phyloP scores from a whole-genome alignment of 2,888 invertebrate species.

The Panzeria rudis region DNA sequence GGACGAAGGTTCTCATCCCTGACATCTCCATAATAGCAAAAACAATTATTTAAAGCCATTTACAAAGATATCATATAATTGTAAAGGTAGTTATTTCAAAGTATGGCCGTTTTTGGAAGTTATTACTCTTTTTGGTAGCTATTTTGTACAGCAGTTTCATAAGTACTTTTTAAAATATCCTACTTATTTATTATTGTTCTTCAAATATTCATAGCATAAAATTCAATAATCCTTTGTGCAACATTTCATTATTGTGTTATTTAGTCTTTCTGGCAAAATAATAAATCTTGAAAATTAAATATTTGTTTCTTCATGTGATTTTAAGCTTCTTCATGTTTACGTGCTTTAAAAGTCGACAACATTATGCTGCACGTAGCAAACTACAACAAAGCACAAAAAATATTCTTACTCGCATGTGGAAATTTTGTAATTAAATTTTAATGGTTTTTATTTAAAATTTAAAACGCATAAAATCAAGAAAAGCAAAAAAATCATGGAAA shows the following conservation, averaged over 20 bases:
- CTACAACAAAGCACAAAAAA: background rate
- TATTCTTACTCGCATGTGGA: background rate
- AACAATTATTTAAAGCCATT: too few species aligned
- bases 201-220: background rate
- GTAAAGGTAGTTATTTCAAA: too few species aligned
- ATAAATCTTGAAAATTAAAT: slow-evolving; percentile 17
- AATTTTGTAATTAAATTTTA: slow-evolving; percentile 26
- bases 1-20: too few species aligned
- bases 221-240: background rate
- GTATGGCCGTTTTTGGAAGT: too few species aligned
- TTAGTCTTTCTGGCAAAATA: background rate
- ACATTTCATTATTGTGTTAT: background rate
- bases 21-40: too few species aligned
- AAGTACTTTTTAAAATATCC: too few species aligned
- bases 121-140: too few species aligned
- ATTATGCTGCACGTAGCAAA: background rate
- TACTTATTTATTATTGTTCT: too few species aligned
- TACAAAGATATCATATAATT: too few species aligned
- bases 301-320: background rate
- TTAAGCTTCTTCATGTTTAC: background rate
- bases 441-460: slow-evolving; percentile 14
- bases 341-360: background rate
- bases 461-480: slow-evolving; percentile 1
- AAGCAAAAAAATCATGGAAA: background rate
- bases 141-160: too few species aligned